Evolutionary conservation across 2,888 invertebrate species (phyloP), one percentile per base, ranked within the genome.

Genomic region (Ochropleura plecta): DNA sequence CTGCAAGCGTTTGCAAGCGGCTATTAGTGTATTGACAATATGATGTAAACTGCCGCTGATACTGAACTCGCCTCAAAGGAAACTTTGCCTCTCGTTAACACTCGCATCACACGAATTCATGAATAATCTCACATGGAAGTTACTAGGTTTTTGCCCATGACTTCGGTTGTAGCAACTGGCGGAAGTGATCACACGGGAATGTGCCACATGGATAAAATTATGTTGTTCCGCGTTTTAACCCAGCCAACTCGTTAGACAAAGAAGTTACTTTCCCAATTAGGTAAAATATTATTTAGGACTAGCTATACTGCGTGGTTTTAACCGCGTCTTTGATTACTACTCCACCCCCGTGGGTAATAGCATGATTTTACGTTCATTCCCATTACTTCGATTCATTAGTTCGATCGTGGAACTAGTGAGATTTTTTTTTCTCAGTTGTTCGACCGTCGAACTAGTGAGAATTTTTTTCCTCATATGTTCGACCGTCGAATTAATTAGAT

Each of bases 61-160:
- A 57, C 40, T 12, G 30, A 53, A 44, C 53, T 30, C 20, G 6
- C 5, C 2, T 68, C 49, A 76, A 44, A 63, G 67, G 70, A 53
- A 66, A 57, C 49, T 66, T 60, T 1, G 30, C 46, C 46, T 49
- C 46, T 62, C 46, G n/a, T n/a, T 49, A 10, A 20, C 16, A 7
- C 49, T 20, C 0, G 0, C 30, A 49, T 30, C 30, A 55, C 44
- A 64, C 10, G 12, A 46, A 46, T 51, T 44, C 20, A 60, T n/a
- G 51, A 81, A 81, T 51, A 60, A 81, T 51, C 42, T 44, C 55
- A 57, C 6, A 57, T 48, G n/a, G n/a, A 69, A 69, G 5, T 55
- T 20, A 55, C 12, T 55, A 55, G 12, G 5, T 20, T 2, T 51
- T 51, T 51, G 18, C 14, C 12, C 48, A 7, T 55, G 20, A 14